A percentile compares a stretch with the other conserved stretches of the same genome.
Conservation (phyloP, 2,888 invertebrate genomes). For the Chymomyza procnemis region DNA sequence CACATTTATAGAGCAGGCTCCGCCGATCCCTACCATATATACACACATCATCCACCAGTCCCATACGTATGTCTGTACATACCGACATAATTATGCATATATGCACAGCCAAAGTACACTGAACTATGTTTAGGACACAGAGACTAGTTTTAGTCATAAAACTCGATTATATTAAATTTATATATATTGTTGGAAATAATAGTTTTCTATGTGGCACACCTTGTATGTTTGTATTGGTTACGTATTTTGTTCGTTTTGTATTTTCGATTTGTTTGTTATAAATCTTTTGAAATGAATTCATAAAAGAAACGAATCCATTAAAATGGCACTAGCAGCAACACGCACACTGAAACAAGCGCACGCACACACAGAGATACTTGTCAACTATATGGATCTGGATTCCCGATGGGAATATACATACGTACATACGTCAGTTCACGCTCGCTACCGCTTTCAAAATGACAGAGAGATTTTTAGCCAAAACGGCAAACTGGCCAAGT, state of each 20-base stretch:
- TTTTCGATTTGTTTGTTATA: background rate
- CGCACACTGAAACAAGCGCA: background rate
- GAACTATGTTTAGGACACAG: slow-evolving; percentile 7
- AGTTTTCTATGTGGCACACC: background rate
- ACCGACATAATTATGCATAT: slow-evolving; percentile 3
- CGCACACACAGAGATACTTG: background rate
- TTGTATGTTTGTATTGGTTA: background rate
- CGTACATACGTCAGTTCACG: slow-evolving; percentile 7
- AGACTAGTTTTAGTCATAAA: slow-evolving; percentile 2
- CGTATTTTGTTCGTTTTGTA: background rate
- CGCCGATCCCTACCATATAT: background rate
- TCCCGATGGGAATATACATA: background rate
- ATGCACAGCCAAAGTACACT: slow-evolving; percentile 12
- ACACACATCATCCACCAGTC: too few relatives aligned
- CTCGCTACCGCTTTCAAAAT: slow-evolving; percentile 39
- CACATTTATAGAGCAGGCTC: slow-evolving; percentile 44
- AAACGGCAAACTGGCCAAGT: slow-evolving; percentile 16
- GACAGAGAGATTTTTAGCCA: slow-evolving; percentile 46
- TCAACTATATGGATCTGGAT: slow-evolving; percentile 1
- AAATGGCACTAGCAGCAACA: slow-evolving; percentile 1
- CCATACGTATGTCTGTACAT: slow-evolving; percentile 1
- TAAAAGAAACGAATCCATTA: background rate
- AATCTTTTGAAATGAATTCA: background rate
- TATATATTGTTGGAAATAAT: background rate
- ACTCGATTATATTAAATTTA: background rate